Conservation (phyloP, 2,888 invertebrate species). For the Hyppa rectilinea region DNA sequence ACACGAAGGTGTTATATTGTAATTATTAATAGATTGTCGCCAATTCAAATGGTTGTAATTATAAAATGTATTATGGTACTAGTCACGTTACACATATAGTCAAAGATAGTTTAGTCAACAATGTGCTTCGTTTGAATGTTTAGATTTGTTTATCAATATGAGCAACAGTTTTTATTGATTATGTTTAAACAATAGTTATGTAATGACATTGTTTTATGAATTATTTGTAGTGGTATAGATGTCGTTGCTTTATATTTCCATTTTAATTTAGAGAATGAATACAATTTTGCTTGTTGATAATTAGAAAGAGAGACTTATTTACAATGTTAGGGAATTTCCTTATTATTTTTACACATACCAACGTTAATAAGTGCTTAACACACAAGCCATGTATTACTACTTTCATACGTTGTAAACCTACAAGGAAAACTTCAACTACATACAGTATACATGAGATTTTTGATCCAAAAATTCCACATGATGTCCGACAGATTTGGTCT, state of each 20-base stretch:
- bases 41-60: conserved; percentile 50
- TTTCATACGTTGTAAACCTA: not conserved
- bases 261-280: not conserved
- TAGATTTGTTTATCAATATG: conserved; percentile 52
- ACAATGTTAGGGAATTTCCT: not conserved
- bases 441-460: not conserved
- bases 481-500: conserved; percentile 5
- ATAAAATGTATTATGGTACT: conserved; percentile 38
- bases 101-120: conserved; percentile 51
- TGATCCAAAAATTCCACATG: not conserved
- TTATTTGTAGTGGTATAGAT: conserved; percentile 17
- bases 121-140: conserved; percentile 39
- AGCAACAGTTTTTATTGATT: conserved; percentile 18
- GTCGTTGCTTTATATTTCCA: not conserved
- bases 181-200: conserved; percentile 44
- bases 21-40: conserved; percentile 66
- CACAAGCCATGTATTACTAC: not conserved
- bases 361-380: not conserved
- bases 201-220: conserved; percentile 35
- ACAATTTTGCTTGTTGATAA: not conserved
- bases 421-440: not conserved
- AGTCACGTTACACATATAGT: conserved; percentile 28
- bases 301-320: too few relatives aligned
- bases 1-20: conserved; percentile 32
- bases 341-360: not conserved